These are phyloP conservation scores for Drosophila parvula DNA, from an alignment of 1,140 invertebrate species.

Conservation along the genomic window DNA sequence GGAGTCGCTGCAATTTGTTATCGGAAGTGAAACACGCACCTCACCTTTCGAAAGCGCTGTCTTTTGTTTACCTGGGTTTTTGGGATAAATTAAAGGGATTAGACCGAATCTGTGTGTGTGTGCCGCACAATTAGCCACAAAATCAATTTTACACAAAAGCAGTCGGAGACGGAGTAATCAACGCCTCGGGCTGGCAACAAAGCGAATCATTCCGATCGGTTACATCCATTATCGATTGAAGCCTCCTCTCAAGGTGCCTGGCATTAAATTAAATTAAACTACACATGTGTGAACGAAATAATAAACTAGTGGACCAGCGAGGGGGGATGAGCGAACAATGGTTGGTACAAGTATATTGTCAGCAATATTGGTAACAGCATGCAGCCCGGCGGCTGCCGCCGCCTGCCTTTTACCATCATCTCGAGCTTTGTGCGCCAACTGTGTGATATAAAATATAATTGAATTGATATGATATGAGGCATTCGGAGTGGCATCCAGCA, in stretches of 20 bases:
- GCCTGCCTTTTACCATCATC: constrained; percentile 9
- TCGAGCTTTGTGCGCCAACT: constrained; percentile 37
- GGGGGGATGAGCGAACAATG: neutral
- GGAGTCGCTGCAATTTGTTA: constrained; percentile 51
- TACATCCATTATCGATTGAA: constrained; percentile 24
- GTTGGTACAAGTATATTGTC: constrained; percentile 2
- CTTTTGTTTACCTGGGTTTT: constrained; percentile 40
- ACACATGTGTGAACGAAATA: constrained; percentile 21
- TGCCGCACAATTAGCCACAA: constrained; percentile 46
- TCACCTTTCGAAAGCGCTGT: constrained; percentile 33
- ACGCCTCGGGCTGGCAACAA: constrained; percentile 27
- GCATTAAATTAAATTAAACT: constrained; percentile 24
- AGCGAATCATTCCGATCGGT: constrained; percentile 21
- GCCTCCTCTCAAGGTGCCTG: constrained; percentile 20
- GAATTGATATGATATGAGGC: constrained; percentile 47
- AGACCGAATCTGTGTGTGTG: constrained; percentile 7
- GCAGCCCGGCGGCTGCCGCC: constrained; percentile 5
- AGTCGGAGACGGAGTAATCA: constrained; percentile 17
- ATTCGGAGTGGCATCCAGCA: constrained; percentile 20
- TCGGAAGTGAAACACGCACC: constrained; percentile 45
- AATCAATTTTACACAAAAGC: constrained; percentile 46
- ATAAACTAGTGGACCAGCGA: constrained; percentile 14
- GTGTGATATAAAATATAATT: constrained; percentile 53
- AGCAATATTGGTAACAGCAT: constrained; percentile 33
- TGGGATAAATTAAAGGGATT: constrained; percentile 42